These are phyloP conservation scores for Hylaeus anthracinus DNA, from an alignment of 1,140 invertebrate species.

Conservation along the genomic window DNA sequence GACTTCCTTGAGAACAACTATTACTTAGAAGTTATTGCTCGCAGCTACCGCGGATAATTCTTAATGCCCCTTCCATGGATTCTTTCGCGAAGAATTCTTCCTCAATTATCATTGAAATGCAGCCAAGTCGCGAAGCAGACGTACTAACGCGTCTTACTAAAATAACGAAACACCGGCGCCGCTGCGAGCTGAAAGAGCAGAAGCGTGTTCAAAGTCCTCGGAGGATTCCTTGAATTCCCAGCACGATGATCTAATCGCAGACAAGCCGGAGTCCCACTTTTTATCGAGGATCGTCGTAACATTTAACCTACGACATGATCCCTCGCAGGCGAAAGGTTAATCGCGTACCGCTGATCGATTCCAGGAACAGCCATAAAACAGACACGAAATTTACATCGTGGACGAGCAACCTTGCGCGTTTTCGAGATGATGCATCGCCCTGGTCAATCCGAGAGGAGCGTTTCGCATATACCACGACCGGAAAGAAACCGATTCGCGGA, in stretches of 20 bases:
- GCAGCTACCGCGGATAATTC: too few relatives aligned
- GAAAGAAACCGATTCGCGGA: not conserved
- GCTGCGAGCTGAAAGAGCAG: not conserved
- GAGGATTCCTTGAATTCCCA: slow-evolving; percentile 10
- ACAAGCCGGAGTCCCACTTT: slow-evolving; percentile 7
- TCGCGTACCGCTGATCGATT: slow-evolving; percentile 24
- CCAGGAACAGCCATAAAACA: not conserved
- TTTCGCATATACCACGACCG: too few relatives aligned
- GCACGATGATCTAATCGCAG: slow-evolving; percentile 22
- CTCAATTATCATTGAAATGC: too few relatives aligned
- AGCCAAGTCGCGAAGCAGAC: too few relatives aligned
- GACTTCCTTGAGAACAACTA: too few relatives aligned
- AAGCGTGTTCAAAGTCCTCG: slow-evolving; percentile 10
- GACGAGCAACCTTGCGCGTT: not conserved
- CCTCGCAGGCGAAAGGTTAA: slow-evolving; percentile 18
- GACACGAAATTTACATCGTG: slow-evolving; percentile 7
- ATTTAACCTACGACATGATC: slow-evolving; percentile 19
- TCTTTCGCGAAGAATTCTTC: too few relatives aligned
- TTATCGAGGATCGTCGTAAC: slow-evolving; percentile 19
- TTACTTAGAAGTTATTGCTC: too few relatives aligned
- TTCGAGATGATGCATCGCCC: slow-evolving; percentile 1
- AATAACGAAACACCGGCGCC: not conserved
- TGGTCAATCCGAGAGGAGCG: too few relatives aligned
- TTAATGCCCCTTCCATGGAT: too few relatives aligned
- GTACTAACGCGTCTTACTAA: not conserved